Base-by-base conservation (phyloP, 2,888 invertebrate species). In the Didymodactylos carnosus region DNA sequence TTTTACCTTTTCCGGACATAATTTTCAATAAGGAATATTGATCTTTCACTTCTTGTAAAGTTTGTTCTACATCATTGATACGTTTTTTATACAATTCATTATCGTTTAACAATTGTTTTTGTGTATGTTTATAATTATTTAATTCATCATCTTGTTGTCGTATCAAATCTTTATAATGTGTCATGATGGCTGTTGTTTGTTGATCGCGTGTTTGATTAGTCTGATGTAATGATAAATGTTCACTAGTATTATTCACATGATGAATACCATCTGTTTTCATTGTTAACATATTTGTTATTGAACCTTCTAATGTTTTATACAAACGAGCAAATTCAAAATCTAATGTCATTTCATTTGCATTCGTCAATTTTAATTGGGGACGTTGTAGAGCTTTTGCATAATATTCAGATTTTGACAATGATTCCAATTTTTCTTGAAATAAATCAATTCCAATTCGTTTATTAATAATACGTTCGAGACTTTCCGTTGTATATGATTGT, bases 301-400 rank as follows among this genome's bases (percentile, higher is more conserved):
- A 43, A 25, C 29, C 78, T 81, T 86, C 86, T 72, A 84, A 78
- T 72, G 80, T 81, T 78, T 93, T 95, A 82, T 92, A 91, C 39
- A 95, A 85, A 80, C 89, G 88, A 80, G 94, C 94, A 85, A 95
- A 98, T 84, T 94, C 92, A 82, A 91, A 92, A 83, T 98, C 97
- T 53, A 98, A 86, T 73, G 94, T 85, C 25, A 95, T 86, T 77
- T 95, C 94, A 0, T 85, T 85, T 5, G 91, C 85, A 73, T 87
- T 86, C 81, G 88, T 89, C 16, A 89, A 90, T 69, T 88, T 87
- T 40, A 91, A 87, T 83, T 95, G 94, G 0, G 97, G 94, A 79
- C 91, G 91, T 82, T 97, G 95, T 27, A 92, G 89, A 23, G 95
- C 92, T 80, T 89, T 88, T 74, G 90, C 91, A 84, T 95, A 98